Base-by-base conservation (phyloP, 2,888 invertebrate genomes). In the Diadegma fenestrale region DNA sequence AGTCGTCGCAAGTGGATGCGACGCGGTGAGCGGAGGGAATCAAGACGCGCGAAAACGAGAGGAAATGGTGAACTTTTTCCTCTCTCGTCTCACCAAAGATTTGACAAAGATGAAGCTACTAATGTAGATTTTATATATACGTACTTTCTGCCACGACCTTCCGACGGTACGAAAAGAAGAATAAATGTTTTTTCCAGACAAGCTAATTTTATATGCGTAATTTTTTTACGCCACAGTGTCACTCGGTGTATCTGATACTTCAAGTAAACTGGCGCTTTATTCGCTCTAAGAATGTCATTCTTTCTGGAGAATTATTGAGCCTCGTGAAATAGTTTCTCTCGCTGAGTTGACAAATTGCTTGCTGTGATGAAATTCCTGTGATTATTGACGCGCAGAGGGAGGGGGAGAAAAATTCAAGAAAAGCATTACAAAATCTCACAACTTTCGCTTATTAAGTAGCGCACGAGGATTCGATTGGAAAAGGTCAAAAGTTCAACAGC, bases 181-280 rank as follows among this genome's bases (percentile, higher is more conserved):
- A 82, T 77, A 76, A 85, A 85, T 82, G 72, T 84, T 85, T 80
- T 54, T n/a, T 26, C 73, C 58, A 37, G 72, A 73, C 79, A 82
- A 76, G 72, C 64, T 86, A 85, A 84, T 82, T 80, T 81, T 72
- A 77, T 72, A 79, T 76, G 76, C 45, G 76, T 76, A 64, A 73
- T 73, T 77, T 77, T 77, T 26, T 51, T 37, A 51, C 61, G 79
- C 58, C 66, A 45, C 54, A 1, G 19, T 69, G 30, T 63, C 61
- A 41, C 41, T 30, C 30, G 22, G 17, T 54, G 33, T 43, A 22
- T 5, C 19, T 4, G 17, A 22, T 41, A 43, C 26, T 45, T 48
- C 45, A 8, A 69, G 30, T 30, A 5, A 69, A 69, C 8, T 2
- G 51, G 51, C 2, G 19, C 43, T 6, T 33, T 66, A 33, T 41